phyloP scores from a whole-genome alignment of 2,888 invertebrate genomes.

The Agrotis clavis region DNA sequence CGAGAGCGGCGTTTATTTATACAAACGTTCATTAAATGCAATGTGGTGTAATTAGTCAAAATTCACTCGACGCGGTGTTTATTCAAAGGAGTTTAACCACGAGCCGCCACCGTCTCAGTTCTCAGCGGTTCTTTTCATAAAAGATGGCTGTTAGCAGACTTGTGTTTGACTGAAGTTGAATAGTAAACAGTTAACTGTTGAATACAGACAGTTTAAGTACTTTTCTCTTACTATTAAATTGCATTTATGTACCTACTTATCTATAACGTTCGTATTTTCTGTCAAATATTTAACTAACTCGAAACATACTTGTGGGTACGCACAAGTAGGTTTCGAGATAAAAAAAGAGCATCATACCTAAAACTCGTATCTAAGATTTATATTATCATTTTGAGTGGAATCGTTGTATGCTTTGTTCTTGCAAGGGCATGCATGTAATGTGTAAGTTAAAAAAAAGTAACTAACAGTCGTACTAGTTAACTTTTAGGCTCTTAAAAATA shows the following conservation, averaged over 20 bases:
- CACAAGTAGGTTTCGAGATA: no score
- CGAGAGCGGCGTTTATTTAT: constrained; percentile 3
- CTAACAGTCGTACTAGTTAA: no score
- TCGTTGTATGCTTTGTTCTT: no score
- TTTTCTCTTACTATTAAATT: neutral
- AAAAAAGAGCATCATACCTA: no score
- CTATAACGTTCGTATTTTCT: no score
- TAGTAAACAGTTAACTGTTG: neutral
- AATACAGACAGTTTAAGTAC: neutral
- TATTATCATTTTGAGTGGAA: no score
- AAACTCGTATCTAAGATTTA: no score
- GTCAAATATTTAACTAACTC: no score
- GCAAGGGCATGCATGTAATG: no score
- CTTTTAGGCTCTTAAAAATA: no score
- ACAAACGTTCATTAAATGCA: constrained; percentile 32
- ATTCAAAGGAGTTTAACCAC: constrained; percentile 33
- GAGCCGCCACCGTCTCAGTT: constrained; percentile 3
- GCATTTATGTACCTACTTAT: neutral
- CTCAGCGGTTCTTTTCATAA: constrained; percentile 32
- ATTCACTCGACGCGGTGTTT: constrained; percentile 28
- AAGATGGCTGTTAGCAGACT: constrained; percentile 12
- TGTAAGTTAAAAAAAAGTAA: no score
- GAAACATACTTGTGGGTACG: no score
- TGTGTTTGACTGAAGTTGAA: constrained; percentile 10
- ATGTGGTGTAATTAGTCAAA: constrained; percentile 37